A percentile compares a stretch with the other conserved stretches of the same genome.
These are phyloP conservation scores for Bimastos eiseni DNA, from an alignment of 2,888 invertebrate species.

Conservation along the genomic window DNA sequence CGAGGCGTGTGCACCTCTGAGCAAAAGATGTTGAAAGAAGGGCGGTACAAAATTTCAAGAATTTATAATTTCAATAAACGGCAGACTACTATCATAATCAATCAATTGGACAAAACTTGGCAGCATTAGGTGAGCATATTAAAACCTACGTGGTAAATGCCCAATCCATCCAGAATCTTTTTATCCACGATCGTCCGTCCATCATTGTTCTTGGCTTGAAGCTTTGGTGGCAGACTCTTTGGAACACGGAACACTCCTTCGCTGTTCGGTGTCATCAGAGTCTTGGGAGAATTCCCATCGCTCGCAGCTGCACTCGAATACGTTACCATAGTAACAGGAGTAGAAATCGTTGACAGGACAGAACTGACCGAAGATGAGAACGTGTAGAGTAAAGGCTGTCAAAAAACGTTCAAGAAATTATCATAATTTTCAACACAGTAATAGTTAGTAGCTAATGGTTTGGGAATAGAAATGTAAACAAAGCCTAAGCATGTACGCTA, in stretches of 20 bases:
- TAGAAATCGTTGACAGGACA: not conserved
- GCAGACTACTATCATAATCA: not conserved
- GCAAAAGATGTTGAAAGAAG: no score
- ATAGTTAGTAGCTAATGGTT: not conserved
- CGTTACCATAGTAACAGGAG: not conserved
- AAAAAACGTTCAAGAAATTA: not conserved
- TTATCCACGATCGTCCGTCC: not conserved
- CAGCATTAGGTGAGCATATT: no score
- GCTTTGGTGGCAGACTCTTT: constrained; percentile 14
- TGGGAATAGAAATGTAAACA: not conserved
- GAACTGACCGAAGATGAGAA: not conserved
- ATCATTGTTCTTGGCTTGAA: not conserved
- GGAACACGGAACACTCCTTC: constrained; percentile 3
- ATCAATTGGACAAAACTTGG: no score
- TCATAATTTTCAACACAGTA: not conserved
- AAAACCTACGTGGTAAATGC: constrained; percentile 14
- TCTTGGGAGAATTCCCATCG: not conserved
- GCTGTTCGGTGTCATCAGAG: not conserved
- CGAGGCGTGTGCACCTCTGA: no score
- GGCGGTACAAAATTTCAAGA: no score
- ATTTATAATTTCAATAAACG: no score
- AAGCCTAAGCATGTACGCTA: no score
- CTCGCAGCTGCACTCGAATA: not conserved
- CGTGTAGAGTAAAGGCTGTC: not conserved
- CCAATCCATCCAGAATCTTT: not conserved